Conservation (phyloP, 2,113 vertebrate species). For the Myrmophylax atrothorax region DNA sequence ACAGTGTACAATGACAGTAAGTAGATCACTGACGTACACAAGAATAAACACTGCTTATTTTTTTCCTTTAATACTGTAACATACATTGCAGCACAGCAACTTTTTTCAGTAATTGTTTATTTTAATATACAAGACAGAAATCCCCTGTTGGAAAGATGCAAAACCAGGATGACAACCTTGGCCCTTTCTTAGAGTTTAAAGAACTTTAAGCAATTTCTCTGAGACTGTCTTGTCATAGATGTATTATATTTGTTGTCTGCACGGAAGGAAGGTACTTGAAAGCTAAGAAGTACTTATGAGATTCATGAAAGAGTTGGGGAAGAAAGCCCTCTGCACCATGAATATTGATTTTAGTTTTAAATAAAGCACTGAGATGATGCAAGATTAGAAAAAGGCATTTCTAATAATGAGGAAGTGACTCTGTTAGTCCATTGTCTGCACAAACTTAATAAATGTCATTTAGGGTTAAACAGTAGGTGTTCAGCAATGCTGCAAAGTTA, state of each 20-base stretch:
- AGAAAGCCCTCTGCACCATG: neutral
- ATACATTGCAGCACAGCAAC: neutral
- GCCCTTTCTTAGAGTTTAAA: neutral
- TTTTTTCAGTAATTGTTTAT: neutral
- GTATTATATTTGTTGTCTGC: neutral
- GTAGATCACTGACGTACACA: neutral
- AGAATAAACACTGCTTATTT: neutral
- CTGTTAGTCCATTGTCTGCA: neutral
- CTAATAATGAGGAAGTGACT: conserved; percentile 53
- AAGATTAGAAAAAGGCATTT: conserved; percentile 43
- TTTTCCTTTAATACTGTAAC: neutral
- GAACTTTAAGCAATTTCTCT: neutral
- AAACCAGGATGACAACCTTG: neutral
- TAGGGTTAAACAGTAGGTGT: conserved; percentile 46
- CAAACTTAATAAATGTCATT: conserved; percentile 63
- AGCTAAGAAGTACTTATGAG: conserved; percentile 3
- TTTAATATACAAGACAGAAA: neutral
- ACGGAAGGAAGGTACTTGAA: conserved; percentile 33
- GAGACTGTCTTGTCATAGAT: neutral
- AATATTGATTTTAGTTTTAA: conserved; percentile 58
- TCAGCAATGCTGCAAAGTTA: conserved; percentile 47
- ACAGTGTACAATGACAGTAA: neutral
- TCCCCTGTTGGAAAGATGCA: neutral
- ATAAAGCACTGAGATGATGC: conserved; percentile 39
- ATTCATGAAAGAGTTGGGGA: conserved; percentile 19